phyloP scores from a whole-genome alignment of 2,888 invertebrate genomes.

The Drosophila setosimentum region DNA sequence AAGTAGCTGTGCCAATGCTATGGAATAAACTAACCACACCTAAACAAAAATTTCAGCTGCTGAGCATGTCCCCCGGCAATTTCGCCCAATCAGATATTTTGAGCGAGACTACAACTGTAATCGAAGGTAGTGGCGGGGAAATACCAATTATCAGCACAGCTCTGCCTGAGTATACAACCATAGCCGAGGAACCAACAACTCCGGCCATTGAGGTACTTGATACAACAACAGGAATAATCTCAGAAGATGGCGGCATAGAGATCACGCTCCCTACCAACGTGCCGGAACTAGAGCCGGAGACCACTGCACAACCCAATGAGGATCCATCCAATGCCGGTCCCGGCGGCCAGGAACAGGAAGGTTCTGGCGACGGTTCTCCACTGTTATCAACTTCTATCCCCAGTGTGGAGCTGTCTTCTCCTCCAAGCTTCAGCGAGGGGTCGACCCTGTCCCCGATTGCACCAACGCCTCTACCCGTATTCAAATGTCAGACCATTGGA shows the following conservation, averaged over 20 bases:
- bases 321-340: background rate
- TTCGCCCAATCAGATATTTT: constrained; percentile 52
- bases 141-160: constrained; percentile 7
- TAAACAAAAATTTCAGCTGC: constrained; percentile 53
- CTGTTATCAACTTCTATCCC: constrained; percentile 2
- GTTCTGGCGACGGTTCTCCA: background rate
- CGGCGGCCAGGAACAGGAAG: background rate
- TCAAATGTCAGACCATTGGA: constrained; percentile 59
- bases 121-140: constrained; percentile 66
- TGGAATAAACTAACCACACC: constrained; percentile 25
- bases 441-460: constrained; percentile 24
- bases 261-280: constrained; percentile 37
- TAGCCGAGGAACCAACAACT: constrained; percentile 5
- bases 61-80: constrained; percentile 66
- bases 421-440: background rate
- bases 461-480: constrained; percentile 48
- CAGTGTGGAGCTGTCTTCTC: background rate
- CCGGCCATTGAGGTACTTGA: constrained; percentile 18
- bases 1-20: constrained; percentile 4
- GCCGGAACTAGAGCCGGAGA: constrained; percentile 32
- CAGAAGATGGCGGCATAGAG: constrained; percentile 3
- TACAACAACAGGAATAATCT: constrained; percentile 10
- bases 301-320: constrained; percentile 14
- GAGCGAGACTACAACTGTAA: constrained; percentile 41
- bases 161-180: constrained; percentile 8